Evolutionary conservation across 2,113 vertebrate genomes (phyloP), one percentile per base, ranked within the genome.

Genomic region (Corythaeola cristata): DNA sequence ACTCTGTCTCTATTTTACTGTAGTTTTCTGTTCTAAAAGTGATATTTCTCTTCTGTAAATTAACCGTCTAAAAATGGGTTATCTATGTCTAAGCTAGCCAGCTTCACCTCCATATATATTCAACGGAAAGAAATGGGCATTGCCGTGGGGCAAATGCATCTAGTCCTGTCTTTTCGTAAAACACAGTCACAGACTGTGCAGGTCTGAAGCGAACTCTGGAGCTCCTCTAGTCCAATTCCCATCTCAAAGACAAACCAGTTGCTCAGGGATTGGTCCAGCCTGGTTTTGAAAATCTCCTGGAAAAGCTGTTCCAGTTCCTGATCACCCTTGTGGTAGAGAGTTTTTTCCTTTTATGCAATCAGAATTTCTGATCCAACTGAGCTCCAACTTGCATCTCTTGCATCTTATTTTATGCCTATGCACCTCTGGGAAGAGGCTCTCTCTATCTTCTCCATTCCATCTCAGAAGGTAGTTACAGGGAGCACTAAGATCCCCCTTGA

Each of bases 401-500:
- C 14, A 37, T 64, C 18, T 63, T 32, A 26, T 45, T 89, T 89
- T 69, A 28, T 22, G 5, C 18, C 30, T 35, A 11, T 75, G 20
- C 12, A 53, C 17, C 64, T 68, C 58, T 58, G 47, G 47, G 41
- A 52, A 77, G 53, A 81, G 53, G 14, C 3, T 30, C 7, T 11
- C 7, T 55, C 16, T 35, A 6, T 53, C 60, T 75, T 59, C 47
- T 8, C 12, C 27, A 5, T 9, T 85, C 1, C 9, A 8, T 73
- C 41, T 27, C 15, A 21, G 32, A 59, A 77, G 37, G 6, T 49
- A 44, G 30, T 52, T 59, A 49, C 23, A 63, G 37, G 5, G 15
- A 73, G 15, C 11, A 16, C 4, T n/a, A 64, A 45, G 13, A 13
- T 59, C 18, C 21, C 33, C 7, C 7, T 0, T 6, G 0, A 55